A percentile compares a stretch with the other conserved stretches of the same genome.
Conservation (phyloP, 1,140 invertebrate species). For the Pseudomyrmex dendroicus region DNA sequence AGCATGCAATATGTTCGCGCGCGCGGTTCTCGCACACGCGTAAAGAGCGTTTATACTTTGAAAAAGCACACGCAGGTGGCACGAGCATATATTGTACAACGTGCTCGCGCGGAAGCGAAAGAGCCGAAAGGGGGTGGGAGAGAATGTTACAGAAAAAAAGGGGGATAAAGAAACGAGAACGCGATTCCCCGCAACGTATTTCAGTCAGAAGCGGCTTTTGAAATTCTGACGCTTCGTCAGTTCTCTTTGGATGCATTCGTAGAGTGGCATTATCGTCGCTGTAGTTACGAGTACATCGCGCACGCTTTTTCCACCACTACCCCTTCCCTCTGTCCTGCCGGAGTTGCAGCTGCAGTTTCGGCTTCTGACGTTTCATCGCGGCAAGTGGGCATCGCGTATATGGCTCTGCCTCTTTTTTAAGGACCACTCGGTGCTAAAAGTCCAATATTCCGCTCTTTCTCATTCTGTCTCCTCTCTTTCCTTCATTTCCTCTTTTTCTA, state of each 20-base stretch:
- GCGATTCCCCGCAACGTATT: constrained; percentile 71
- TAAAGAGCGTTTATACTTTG: constrained; percentile 56
- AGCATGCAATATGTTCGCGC: constrained; percentile 48
- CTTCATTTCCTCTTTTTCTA: background rate
- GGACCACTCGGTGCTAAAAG: constrained; percentile 75
- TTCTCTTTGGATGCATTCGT: constrained; percentile 74
- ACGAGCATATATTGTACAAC: constrained; percentile 4
- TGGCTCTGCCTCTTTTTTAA: constrained; percentile 65
- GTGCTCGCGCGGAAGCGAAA: background rate
- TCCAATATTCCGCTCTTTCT: constrained; percentile 64
- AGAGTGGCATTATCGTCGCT: constrained; percentile 74
- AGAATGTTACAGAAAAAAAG: background rate
- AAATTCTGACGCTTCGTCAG: constrained; percentile 77
- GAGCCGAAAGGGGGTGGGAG: background rate
- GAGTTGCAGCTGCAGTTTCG: constrained; percentile 64
- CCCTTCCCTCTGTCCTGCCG: background rate
- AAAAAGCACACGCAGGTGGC: constrained; percentile 50
- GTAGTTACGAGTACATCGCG: constrained; percentile 70
- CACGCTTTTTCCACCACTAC: constrained; percentile 18
- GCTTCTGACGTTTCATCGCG: constrained; percentile 73
- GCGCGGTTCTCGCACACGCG: background rate
- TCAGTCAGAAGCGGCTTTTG: constrained; percentile 73
- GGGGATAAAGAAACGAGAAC: constrained; percentile 69
- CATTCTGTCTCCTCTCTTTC: background rate
- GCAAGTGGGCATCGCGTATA: constrained; percentile 72